A percentile compares a stretch with the other conserved stretches of the same genome.
Conservation (phyloP, 2,113 vertebrate species). For the Planiliza haematocheilus region DNA sequence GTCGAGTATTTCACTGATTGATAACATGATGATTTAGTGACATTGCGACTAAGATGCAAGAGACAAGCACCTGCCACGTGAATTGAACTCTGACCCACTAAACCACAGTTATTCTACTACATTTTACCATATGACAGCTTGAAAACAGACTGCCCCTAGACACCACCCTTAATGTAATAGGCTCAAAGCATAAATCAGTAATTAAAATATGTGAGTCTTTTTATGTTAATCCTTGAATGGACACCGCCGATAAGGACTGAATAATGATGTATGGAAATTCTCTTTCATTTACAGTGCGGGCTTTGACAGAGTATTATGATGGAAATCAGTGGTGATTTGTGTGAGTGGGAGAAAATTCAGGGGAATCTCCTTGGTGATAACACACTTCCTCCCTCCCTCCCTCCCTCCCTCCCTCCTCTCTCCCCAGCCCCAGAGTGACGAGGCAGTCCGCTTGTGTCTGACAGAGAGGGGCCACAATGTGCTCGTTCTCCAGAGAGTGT, state of each 20-base stretch:
- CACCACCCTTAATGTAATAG: slow-evolving; percentile 63
- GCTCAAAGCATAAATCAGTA: slow-evolving; percentile 48
- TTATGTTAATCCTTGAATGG: slow-evolving; percentile 77
- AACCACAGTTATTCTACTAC: slow-evolving; percentile 25
- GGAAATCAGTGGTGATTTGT: slow-evolving; percentile 78
- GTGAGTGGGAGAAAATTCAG: slow-evolving; percentile 67
- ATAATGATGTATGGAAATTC: slow-evolving; percentile 74
- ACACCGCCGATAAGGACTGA: slow-evolving; percentile 65
- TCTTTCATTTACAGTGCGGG: slow-evolving; percentile 72
- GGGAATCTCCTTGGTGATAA: slow-evolving; percentile 85
- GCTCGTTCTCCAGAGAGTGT: slow-evolving; percentile 91
- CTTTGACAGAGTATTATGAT: slow-evolving; percentile 77
- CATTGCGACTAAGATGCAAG: slow-evolving; percentile 12
- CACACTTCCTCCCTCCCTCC: slow-evolving; percentile 29
- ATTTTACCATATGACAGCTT: slow-evolving; percentile 32
- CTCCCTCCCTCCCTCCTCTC: slow-evolving; percentile 30
- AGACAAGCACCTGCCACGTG: background rate
- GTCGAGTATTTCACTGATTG: too few relatives aligned
- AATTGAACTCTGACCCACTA: slow-evolving; percentile 13
- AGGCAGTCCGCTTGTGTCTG: slow-evolving; percentile 85
- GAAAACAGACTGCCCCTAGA: slow-evolving; percentile 36
- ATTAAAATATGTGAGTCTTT: slow-evolving; percentile 73
- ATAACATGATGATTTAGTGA: slow-evolving; percentile 8
- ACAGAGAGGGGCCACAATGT: slow-evolving; percentile 88
- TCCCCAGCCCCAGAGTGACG: slow-evolving; percentile 85